phyloP scores from a whole-genome alignment of 2,113 vertebrate genomes.

The Phyllostomus discolor region DNA sequence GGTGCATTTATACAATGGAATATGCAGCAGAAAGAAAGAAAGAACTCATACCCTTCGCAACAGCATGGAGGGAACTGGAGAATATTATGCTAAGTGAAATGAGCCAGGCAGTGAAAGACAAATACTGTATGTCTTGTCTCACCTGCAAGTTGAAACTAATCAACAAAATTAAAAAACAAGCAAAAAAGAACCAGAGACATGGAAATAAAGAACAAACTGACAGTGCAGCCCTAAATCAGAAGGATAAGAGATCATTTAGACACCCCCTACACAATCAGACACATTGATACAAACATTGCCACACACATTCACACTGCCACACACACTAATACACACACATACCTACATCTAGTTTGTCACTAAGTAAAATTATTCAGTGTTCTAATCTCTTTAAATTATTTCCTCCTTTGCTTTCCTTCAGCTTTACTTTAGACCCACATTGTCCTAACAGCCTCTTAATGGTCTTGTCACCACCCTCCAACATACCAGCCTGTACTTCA shows the following conservation, averaged over 20 bases:
- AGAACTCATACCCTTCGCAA: too few relatives aligned
- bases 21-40: too few relatives aligned
- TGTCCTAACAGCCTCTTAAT: constrained; percentile 12
- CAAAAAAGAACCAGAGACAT: too few relatives aligned
- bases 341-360: neutral
- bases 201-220: too few relatives aligned
- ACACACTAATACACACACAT: neutral
- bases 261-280: neutral
- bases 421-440: neutral
- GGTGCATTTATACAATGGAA: too few relatives aligned
- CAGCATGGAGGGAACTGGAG: too few relatives aligned
- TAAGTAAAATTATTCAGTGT: neutral
- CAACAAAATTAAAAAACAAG: too few relatives aligned
- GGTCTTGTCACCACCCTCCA: neutral
- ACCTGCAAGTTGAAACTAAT: too few relatives aligned
- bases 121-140: too few relatives aligned
- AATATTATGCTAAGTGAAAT: too few relatives aligned
- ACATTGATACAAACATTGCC: neutral
- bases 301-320: neutral
- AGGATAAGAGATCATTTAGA: neutral
- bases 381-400: neutral
- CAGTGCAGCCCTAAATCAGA: neutral
- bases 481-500: neutral
- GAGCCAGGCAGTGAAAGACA: too few relatives aligned
- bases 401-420: neutral